Conservation (phyloP, 2,797 vertebrate genomes). For the Phrynocephalus vlangalii region DNA sequence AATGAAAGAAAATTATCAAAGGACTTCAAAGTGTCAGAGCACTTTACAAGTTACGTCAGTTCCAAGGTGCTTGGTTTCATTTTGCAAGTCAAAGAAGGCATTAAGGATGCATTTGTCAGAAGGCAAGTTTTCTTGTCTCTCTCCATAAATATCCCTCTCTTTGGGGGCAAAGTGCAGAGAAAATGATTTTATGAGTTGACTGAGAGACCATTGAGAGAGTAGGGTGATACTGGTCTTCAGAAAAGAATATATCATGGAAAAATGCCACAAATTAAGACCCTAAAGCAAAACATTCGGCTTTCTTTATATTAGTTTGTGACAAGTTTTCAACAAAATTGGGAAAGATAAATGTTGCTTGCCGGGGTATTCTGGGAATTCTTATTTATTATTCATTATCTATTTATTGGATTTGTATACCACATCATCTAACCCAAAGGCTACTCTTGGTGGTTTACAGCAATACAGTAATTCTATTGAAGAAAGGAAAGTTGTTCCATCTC, state of each 20-base stretch:
- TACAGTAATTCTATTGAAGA: no score
- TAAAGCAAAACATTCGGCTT: neutral
- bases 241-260: no score
- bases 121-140: slow-evolving; percentile 57
- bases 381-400: no score
- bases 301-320: neutral
- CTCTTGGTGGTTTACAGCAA: no score
- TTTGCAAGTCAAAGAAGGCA: slow-evolving; percentile 68
- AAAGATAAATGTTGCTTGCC: neutral
- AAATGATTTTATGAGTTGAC: neutral
- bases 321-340: neutral
- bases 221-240: neutral
- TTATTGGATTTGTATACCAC: no score
- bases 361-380: no score
- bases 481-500: no score
- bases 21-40: slow-evolving; percentile 69
- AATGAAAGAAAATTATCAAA: slow-evolving; percentile 72
- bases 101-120: slow-evolving; percentile 69
- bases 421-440: no score
- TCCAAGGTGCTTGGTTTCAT: slow-evolving; percentile 63
- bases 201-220: neutral
- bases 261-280: neutral
- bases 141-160: slow-evolving; percentile 58
- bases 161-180: no score
- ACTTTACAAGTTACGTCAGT: slow-evolving; percentile 62